Conservation (phyloP, 30 jellyfish, hydroid and myxozoan genomes). For the Aurelia coerulea region DNA sequence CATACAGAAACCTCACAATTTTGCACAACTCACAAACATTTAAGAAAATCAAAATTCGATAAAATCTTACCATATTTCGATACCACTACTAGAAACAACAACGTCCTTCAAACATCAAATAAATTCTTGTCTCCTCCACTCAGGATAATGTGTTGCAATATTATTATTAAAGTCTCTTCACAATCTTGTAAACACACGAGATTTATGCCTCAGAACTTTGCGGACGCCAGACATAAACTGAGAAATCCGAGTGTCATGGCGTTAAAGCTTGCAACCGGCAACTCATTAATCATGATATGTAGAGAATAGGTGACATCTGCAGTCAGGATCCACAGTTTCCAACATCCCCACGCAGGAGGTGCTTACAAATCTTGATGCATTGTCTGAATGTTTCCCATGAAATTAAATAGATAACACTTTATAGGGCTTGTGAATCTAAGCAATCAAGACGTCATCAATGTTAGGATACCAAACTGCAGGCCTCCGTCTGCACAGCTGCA, state of each 20-base stretch:
- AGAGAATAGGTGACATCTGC: constrained; percentile 26
- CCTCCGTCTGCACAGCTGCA: constrained; percentile 36
- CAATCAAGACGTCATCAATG: constrained; percentile 26
- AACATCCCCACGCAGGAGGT: constrained; percentile 26
- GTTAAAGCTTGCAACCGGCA: constrained; percentile 30
- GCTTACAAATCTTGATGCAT: constrained; percentile 27
- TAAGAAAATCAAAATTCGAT: too few species aligned
- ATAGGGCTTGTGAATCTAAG: background rate
- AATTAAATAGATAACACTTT: constrained; percentile 2
- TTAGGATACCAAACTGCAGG: background rate
- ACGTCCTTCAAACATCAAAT: too few species aligned
- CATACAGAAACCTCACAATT: too few species aligned
- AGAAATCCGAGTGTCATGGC: constrained; percentile 32
- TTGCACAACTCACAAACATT: too few species aligned
- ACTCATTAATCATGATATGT: constrained; percentile 41
- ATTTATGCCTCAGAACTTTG: constrained; percentile 1
- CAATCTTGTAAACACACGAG: too few species aligned
- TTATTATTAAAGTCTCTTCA: too few species aligned
- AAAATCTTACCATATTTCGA: too few species aligned
- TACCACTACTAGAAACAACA: too few species aligned
- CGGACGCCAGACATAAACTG: constrained; percentile 9
- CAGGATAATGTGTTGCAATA: too few species aligned
- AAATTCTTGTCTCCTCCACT: too few species aligned
- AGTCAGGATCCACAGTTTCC: constrained; percentile 28
- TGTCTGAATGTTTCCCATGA: constrained; percentile 32